These are phyloP conservation scores for Pseudomyrmex sp. DNA, from an alignment of 1,140 invertebrate species.

Conservation along the genomic window DNA sequence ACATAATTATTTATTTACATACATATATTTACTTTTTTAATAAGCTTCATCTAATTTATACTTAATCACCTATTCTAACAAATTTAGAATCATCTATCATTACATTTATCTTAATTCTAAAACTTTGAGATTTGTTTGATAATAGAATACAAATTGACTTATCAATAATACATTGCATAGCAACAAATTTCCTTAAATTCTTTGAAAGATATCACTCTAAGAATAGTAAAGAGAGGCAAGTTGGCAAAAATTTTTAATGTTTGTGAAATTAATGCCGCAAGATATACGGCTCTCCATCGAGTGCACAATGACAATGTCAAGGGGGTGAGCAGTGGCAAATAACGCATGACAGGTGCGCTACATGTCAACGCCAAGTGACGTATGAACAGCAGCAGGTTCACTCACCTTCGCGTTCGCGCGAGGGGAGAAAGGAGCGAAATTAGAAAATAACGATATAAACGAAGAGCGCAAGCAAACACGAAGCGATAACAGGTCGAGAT, in stretches of 20 bases:
- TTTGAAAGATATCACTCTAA: neutral
- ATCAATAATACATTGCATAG: slow-evolving; percentile 18
- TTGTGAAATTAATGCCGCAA: neutral
- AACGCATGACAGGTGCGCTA: slow-evolving; percentile 45
- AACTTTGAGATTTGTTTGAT: neutral
- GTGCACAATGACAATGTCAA: neutral
- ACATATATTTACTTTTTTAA: neutral
- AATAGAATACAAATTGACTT: neutral
- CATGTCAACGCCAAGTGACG: slow-evolving; percentile 59
- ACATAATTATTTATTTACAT: neutral
- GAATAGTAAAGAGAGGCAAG: too few species aligned
- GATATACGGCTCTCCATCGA: neutral
- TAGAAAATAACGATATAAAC: slow-evolving; percentile 3
- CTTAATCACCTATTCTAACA: neutral
- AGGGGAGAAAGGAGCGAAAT: neutral
- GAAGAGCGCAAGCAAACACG: neutral
- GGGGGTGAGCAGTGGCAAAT: neutral
- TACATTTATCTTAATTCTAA: slow-evolving; percentile 1
- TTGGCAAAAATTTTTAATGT: neutral
- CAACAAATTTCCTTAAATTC: neutral
- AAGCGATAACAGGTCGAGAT: slow-evolving; percentile 5
- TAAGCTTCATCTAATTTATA: neutral
- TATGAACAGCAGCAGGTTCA: slow-evolving; percentile 54
- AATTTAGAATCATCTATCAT: neutral
- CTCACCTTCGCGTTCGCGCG: slow-evolving; percentile 56